Conservation (phyloP, 1,140 invertebrate genomes). For the Ganaspis sp. region DNA sequence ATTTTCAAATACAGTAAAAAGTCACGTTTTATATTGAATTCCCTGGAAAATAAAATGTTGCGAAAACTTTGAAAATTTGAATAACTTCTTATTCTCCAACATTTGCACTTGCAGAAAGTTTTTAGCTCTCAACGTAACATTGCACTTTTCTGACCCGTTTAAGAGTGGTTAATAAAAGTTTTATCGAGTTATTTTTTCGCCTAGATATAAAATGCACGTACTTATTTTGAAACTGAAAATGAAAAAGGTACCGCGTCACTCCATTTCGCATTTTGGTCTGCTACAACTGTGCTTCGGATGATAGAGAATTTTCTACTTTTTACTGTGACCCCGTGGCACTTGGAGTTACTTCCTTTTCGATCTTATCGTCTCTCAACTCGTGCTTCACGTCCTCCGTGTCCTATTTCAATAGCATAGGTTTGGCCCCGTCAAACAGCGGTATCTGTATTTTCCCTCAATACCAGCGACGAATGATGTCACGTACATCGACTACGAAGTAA, state of each 20-base stretch:
- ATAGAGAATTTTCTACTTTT: slow-evolving; percentile 23
- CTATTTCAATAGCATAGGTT: slow-evolving; percentile 22
- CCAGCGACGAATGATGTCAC: slow-evolving; percentile 10
- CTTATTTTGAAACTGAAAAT: not conserved
- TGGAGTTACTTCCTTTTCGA: slow-evolving; percentile 14
- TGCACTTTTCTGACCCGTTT: no score
- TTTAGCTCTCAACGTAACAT: no score
- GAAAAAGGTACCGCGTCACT: not conserved
- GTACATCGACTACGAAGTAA: not conserved
- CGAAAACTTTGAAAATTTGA: no score
- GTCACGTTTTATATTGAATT: no score
- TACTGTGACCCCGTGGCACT: slow-evolving; percentile 15
- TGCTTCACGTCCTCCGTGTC: slow-evolving; percentile 14
- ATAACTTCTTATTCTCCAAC: no score
- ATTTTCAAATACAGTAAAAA: no score
- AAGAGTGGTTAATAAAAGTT: no score
- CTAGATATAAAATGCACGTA: not conserved
- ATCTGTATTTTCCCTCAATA: not conserved
- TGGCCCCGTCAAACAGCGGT: slow-evolving; percentile 5
- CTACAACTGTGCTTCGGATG: not conserved
- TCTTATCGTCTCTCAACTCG: slow-evolving; percentile 16
- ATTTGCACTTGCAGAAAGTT: no score
- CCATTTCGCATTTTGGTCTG: slow-evolving; percentile 17
- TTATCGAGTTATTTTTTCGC: not conserved
- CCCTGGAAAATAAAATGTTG: no score